Evolutionary conservation across 2,888 invertebrate species (phyloP).

Genomic region (Pedicia rivosa): DNA sequence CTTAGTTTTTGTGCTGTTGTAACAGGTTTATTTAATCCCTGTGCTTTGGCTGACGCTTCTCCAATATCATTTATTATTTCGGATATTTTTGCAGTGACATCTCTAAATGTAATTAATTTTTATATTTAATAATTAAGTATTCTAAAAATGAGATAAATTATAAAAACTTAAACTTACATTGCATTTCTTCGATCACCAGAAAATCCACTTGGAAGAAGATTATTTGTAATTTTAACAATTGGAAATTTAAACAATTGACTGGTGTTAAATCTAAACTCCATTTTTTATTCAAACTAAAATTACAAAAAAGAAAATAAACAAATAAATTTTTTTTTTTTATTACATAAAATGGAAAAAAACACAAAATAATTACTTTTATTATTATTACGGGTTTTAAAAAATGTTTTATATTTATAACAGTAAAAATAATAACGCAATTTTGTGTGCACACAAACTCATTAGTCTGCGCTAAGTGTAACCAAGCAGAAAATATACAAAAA

Average conservation of each 20-base stretch:
- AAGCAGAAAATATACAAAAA: too few species aligned
- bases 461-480: too few species aligned
- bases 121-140: neutral
- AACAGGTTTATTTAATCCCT: constrained; percentile 55
- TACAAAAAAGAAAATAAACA: constrained; percentile 1
- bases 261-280: constrained; percentile 39
- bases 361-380: too few species aligned
- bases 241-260: constrained; percentile 34
- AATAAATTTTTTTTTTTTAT: too few species aligned
- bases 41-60: constrained; percentile 53
- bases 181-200: constrained; percentile 34
- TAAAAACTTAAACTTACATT: constrained; percentile 24
- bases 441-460: too few species aligned
- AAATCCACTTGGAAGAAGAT: constrained; percentile 36
- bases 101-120: constrained; percentile 30
- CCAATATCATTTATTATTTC: constrained; percentile 55
- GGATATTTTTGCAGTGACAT: constrained; percentile 40
- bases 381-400: too few species aligned
- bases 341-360: too few species aligned
- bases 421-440: too few species aligned
- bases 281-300: constrained; percentile 19
- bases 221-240: constrained; percentile 34
- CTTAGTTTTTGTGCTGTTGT: constrained; percentile 53
- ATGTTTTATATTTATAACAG: too few species aligned
- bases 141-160: neutral